Evolutionary conservation across 2,888 invertebrate species (phyloP), one percentile per base, ranked within the genome.

Genomic region (Prosopocoilus inquinatus): DNA sequence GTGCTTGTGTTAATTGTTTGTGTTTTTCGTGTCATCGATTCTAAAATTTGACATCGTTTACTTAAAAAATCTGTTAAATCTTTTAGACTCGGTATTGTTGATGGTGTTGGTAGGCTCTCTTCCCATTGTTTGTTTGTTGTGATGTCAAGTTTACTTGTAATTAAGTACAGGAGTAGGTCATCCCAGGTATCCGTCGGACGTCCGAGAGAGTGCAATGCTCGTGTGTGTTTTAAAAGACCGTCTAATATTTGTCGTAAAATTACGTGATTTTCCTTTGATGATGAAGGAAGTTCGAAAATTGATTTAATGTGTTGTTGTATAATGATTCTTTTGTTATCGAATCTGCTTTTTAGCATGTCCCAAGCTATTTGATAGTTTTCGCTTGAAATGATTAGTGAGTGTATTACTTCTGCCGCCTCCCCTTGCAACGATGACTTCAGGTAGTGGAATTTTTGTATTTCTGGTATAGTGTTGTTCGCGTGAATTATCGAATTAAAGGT

Each of bases 291-390:
- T n/a, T n/a, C n/a, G n/a, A n/a, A n/a, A n/a, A n/a, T n/a, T n/a
- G n/a, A n/a, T n/a, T 50, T 58, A 9, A 58, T 15, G 36, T 61
- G 54, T 15, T 13, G 32, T 35, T 52, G 35, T 9, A 53, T 57
- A 9, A 59, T 55, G 9, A 46, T 13, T 11, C 46, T 47, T 39
- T 48, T 44, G 32, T 58, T 54, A n/a, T 57, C 53, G 39, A 58
- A 60, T 12, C 48, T 45, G 7, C 43, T 43, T 50, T 53, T 49
- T 28, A 61, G 38, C 12, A 57, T 15, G 11, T 53, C 43, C 58
- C 61, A 61, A n/a, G 57, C 56, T n/a, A 52, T 49, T 8, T 39
- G n/a, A 35, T 60, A 62, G 44, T 62, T 67, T 8, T 39, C 53
- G 2, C 13, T 32, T 0, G 63, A 53, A 9, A 61, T 35, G 32